These are phyloP conservation scores for Fukomys damarensis DNA, from an alignment of 2,113 vertebrate species.

Conservation along the genomic window DNA sequence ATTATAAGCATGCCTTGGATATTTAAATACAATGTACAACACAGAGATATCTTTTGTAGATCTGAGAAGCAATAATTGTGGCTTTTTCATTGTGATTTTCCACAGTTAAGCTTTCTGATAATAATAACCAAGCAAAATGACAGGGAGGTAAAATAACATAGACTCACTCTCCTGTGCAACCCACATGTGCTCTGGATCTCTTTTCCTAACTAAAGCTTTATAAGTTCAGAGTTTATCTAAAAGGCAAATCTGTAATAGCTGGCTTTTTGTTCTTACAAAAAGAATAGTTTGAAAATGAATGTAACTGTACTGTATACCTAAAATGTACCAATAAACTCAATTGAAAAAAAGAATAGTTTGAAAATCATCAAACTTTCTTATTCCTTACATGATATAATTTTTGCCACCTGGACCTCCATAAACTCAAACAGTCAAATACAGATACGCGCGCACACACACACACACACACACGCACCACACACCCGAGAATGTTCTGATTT, in stretches of 20 bases:
- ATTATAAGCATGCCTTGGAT: background rate
- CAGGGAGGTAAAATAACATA: background rate
- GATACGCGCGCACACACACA: background rate
- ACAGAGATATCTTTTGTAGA: background rate
- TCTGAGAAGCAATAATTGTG: background rate
- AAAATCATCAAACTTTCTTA: conserved; percentile 11
- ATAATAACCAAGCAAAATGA: background rate
- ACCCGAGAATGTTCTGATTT: background rate
- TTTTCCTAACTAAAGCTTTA: background rate
- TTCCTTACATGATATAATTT: background rate
- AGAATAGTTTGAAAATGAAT: conserved; percentile 21
- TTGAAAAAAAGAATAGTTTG: conserved; percentile 4
- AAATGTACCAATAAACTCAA: too few species aligned
- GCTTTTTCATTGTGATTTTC: background rate
- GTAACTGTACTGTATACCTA: too few species aligned
- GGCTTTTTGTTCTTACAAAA: background rate
- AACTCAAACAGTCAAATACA: background rate
- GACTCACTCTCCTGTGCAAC: background rate
- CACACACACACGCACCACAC: background rate
- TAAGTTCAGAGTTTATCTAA: background rate
- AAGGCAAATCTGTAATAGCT: background rate
- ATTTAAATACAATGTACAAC: background rate
- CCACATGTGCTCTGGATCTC: background rate
- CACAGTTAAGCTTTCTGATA: background rate
- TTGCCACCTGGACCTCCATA: background rate